Percentiles rank a stretch among this genome's conserved stretches.
These are phyloP conservation scores for Natator depressus DNA, from an alignment of 2,113 vertebrate species.

Conservation along the genomic window DNA sequence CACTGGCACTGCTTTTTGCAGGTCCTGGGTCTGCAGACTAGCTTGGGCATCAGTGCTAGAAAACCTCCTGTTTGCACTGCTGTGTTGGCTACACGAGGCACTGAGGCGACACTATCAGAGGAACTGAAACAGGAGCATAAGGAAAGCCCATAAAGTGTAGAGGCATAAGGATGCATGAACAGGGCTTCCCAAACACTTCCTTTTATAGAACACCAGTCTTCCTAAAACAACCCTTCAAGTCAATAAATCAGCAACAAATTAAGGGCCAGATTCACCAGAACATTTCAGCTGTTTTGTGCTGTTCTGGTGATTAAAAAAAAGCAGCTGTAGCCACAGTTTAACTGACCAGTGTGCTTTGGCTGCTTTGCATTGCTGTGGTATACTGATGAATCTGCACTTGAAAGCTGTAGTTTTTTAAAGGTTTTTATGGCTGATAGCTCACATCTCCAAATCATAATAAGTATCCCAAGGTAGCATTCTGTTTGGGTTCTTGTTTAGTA, in stretches of 20 bases:
- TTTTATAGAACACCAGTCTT: not conserved
- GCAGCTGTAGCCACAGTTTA: not conserved
- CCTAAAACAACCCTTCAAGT: not conserved
- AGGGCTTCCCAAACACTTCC: not conserved
- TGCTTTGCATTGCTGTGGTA: not conserved
- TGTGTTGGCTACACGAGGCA: not conserved
- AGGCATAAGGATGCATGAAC: not conserved
- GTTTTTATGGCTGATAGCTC: not conserved
- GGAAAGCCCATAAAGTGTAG: not conserved
- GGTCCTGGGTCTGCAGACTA: not conserved
- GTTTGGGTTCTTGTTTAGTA: not conserved
- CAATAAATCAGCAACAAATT: not conserved
- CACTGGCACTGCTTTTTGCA: not conserved
- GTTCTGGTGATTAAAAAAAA: not conserved
- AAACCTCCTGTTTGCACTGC: not conserved
- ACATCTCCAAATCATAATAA: not conserved
- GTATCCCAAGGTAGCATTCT: not conserved
- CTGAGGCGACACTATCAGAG: not conserved
- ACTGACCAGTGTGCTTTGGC: not conserved
- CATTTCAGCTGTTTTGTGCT: not conserved
- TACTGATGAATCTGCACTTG: not conserved
- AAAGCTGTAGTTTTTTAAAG: not conserved
- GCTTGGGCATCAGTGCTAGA: not conserved
- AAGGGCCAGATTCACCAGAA: not conserved
- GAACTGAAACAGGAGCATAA: not conserved